These are phyloP conservation scores for Chymomyza fuscimana DNA, from an alignment of 2,888 invertebrate species.

Conservation along the genomic window DNA sequence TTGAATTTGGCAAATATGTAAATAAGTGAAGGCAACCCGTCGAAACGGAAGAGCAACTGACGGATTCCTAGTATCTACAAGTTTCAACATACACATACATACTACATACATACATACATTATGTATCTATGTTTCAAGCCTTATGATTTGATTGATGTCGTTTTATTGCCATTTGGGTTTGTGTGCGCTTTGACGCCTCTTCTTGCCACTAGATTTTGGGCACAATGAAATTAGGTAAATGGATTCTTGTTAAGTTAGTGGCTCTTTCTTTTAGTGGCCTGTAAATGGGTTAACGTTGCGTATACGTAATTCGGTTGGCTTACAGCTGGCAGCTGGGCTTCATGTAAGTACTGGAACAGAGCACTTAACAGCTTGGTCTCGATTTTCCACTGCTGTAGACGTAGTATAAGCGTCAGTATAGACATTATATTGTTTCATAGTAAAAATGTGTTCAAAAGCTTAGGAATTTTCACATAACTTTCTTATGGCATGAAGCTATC, in stretches of 20 bases:
- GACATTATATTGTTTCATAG: too few species aligned
- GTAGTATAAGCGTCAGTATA: too few species aligned
- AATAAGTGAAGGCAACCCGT: conserved; percentile 52
- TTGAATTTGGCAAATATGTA: conserved; percentile 68
- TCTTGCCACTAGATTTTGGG: background rate
- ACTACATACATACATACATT: background rate
- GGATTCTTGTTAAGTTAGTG: background rate
- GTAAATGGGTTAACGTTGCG: too few species aligned
- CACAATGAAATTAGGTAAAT: background rate
- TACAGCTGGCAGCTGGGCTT: too few species aligned
- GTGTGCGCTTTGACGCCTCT: conserved; percentile 31
- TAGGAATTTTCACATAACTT: too few species aligned
- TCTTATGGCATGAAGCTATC: too few species aligned
- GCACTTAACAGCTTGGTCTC: too few species aligned
- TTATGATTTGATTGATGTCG: conserved; percentile 1
- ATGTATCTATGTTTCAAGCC: background rate
- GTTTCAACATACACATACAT: background rate
- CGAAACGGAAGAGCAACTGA: conserved; percentile 65
- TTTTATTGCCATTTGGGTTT: conserved; percentile 10
- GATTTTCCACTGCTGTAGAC: too few species aligned
- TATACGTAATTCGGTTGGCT: too few species aligned
- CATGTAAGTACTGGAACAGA: too few species aligned
- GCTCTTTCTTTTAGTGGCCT: background rate
- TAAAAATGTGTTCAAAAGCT: too few species aligned
- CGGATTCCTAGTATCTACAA: conserved; percentile 16